Base-by-base conservation (phyloP, 1,140 invertebrate species). In the Drosophila biarmipes region DNA sequence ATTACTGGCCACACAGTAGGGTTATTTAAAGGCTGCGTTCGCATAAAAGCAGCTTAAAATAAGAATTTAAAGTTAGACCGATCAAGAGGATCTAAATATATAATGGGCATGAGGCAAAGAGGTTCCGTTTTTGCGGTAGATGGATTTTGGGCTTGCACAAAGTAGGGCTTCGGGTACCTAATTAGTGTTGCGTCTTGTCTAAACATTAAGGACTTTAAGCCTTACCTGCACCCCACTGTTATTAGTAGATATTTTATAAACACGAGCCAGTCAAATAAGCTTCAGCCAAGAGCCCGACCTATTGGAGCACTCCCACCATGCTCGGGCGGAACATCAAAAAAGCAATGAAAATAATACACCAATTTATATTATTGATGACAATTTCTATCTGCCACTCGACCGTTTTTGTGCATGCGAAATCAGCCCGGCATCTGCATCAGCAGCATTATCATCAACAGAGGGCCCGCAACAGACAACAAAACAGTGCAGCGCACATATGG, bases 281-380 rank as follows among this genome's bases (percentile, higher is more conserved):
- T 38, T 35, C 17, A 34, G 37, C 2, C 40, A 19, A 42, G 24
- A 11, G 7, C 5, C 4, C 10, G 17, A 12, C 11, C 6, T 6
- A 11, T 21, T 21, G 12, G 49, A 5, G 6, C 10, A n/a, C 21
- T n/a, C 7, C n/a, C 45, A 48, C 46, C 29, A n/a, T 29, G 24
- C 8, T n/a, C 1, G n/a, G 14, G 45, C n/a, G 4, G 29, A 15
- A 7, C n/a, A 15, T 14, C n/a, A 35, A 61, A 37, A 37, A 71
- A 52, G 14, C 21, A 64, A 27, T 38, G 64, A 40, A 61, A 74
- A 66, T 69, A 74, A 48, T 61, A 64, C 62, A 68, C 68, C 66
- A 68, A 80, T 85, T 76, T 76, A 67, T 80, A 76, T 76, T 81
- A 80, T 81, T 85, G 72, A 84, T 85, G 66, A 79, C 73, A 68